A percentile compares a stretch with the other conserved stretches of the same genome.
Evolutionary conservation across 2,797 vertebrate genomes (phyloP).

Genomic region (Pterois miles): DNA sequence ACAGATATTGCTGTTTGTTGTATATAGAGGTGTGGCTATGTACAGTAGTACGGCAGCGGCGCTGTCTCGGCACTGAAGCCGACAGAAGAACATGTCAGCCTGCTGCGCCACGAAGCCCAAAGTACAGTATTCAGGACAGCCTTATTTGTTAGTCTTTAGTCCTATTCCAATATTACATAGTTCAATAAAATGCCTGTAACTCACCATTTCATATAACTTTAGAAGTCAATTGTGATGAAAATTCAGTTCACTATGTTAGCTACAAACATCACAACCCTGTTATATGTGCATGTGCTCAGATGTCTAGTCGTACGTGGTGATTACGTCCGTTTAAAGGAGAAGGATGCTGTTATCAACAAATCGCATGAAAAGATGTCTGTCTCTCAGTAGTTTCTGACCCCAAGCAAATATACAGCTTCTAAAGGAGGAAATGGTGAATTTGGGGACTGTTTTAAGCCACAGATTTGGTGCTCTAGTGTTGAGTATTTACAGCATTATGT

Average conservation of each 20-base stretch:
- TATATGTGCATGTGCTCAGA: background rate
- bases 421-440: background rate
- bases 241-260: background rate
- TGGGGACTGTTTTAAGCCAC: background rate
- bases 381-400: background rate
- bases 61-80: too few species aligned
- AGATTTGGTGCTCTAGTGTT: background rate
- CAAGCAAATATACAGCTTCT: background rate
- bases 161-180: background rate
- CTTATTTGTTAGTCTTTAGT: background rate
- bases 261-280: background rate
- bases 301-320: background rate
- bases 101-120: too few species aligned
- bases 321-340: background rate
- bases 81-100: too few species aligned
- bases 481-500: background rate
- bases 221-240: background rate
- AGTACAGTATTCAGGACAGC: too few species aligned
- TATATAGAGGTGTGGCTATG: too few species aligned
- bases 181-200: background rate
- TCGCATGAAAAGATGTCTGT: background rate
- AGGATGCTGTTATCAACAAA: background rate
- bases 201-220: background rate
- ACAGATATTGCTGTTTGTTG: too few species aligned
- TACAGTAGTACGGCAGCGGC: too few species aligned